These are phyloP conservation scores for Macquaria australasica DNA, from an alignment of 2,113 vertebrate species.

Conservation along the genomic window DNA sequence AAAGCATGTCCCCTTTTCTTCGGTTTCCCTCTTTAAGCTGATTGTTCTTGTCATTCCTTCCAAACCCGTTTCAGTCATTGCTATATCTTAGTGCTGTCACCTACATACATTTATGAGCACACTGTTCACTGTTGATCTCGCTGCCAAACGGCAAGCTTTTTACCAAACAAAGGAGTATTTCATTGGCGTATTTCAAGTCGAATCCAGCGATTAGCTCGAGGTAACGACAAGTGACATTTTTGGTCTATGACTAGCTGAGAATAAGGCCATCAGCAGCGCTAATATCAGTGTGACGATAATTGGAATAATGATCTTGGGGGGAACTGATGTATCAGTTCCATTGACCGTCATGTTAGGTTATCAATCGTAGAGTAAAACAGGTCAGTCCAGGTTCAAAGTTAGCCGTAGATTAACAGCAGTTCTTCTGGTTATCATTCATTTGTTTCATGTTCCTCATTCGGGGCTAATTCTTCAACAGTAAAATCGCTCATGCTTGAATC, in stretches of 20 bases:
- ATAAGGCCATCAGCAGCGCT: conserved; percentile 54
- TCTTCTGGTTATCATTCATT: conserved; percentile 5
- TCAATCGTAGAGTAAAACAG: conserved; percentile 28
- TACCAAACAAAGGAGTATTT: conserved; percentile 53
- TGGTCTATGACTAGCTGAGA: conserved; percentile 37
- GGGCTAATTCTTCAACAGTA: conserved; percentile 56
- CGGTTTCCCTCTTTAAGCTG: not conserved
- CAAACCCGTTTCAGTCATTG: not conserved
- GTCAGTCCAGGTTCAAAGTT: conserved; percentile 27
- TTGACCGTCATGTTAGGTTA: conserved; percentile 7
- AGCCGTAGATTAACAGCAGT: not conserved
- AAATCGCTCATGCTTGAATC: conserved; percentile 50
- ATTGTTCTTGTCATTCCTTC: not conserved
- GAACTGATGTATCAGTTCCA: conserved; percentile 35
- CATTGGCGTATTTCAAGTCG: not conserved
- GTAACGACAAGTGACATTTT: conserved; percentile 50
- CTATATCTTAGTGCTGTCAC: not conserved
- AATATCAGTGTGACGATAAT: conserved; percentile 70
- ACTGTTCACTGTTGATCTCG: conserved; percentile 2
- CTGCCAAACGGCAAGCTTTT: conserved; percentile 3
- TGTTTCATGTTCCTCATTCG: not conserved
- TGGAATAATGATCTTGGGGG: conserved; percentile 66
- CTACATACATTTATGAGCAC: not conserved
- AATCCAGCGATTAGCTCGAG: conserved; percentile 1
- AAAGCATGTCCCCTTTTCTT: not conserved